Conservation (phyloP, 2,888 invertebrate genomes). For the Desoria tigrina region DNA sequence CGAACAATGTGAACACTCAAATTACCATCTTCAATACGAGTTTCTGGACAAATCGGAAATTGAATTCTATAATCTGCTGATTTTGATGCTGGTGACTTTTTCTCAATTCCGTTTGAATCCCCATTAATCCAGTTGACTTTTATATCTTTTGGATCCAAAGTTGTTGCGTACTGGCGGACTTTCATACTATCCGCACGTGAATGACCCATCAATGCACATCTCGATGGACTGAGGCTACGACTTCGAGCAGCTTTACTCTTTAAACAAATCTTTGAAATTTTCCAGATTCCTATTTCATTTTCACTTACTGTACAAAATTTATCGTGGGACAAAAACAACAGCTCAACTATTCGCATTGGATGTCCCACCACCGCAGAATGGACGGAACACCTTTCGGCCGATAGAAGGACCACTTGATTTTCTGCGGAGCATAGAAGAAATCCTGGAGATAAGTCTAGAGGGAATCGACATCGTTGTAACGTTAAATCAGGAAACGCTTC, state of each 20-base stretch:
- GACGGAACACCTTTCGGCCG: constrained; percentile 32
- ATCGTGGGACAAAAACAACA: constrained; percentile 34
- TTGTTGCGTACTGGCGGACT: background rate
- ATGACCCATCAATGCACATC: constrained; percentile 8
- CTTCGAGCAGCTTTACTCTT: constrained; percentile 37
- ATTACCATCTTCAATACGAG: constrained; percentile 38
- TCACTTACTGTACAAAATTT: constrained; percentile 47
- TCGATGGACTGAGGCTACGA: constrained; percentile 41
- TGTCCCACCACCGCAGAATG: constrained; percentile 43
- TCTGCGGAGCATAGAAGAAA: constrained; percentile 45
- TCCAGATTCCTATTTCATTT: constrained; percentile 51
- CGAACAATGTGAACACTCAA: constrained; percentile 29
- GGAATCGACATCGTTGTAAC: constrained; percentile 39
- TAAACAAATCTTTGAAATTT: constrained; percentile 25
- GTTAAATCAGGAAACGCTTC: constrained; percentile 32
- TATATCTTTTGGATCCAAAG: constrained; percentile 21
- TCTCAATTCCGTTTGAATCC: background rate
- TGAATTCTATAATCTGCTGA: constrained; percentile 29
- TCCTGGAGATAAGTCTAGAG: constrained; percentile 33
- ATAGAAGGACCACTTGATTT: constrained; percentile 43
- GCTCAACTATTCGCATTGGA: constrained; percentile 43
- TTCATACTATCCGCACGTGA: background rate
- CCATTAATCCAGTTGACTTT: constrained; percentile 6
- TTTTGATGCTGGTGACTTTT: constrained; percentile 38
- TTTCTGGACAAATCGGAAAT: constrained; percentile 12